Evolutionary conservation across 2,888 invertebrate genomes (phyloP).

Genomic region (Rotaria sp.): DNA sequence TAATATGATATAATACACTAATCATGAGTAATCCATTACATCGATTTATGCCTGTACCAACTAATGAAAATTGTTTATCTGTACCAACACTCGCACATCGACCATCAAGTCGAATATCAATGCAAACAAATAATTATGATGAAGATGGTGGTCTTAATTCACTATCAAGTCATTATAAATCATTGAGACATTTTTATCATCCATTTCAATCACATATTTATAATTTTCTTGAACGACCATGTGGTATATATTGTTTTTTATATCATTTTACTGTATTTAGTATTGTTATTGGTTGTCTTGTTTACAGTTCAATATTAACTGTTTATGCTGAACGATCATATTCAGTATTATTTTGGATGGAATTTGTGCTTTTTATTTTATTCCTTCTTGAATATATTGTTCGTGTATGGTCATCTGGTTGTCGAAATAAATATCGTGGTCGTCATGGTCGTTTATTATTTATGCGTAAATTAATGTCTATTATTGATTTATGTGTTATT

Average conservation of each 20-base stretch:
- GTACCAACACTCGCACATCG: background rate
- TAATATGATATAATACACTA: background rate
- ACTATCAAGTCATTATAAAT: background rate
- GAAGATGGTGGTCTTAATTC: background rate
- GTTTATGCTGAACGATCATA: background rate
- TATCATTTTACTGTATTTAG: background rate
- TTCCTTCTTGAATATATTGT: conserved; percentile 30
- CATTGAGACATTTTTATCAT: background rate
- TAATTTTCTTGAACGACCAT: conserved; percentile 11
- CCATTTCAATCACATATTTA: background rate
- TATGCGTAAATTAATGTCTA: conserved; percentile 27
- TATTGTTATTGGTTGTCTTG: conserved; percentile 16
- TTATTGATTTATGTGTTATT: conserved; percentile 37
- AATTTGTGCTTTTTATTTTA: conserved; percentile 29
- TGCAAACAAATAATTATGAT: background rate
- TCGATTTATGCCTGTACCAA: background rate
- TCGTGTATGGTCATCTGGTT: conserved; percentile 38
- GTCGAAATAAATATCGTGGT: conserved; percentile 31
- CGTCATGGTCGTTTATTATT: conserved; percentile 31
- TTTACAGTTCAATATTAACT: conserved; percentile 26
- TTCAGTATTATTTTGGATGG: conserved; percentile 29
- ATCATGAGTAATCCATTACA: background rate
- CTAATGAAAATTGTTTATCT: background rate
- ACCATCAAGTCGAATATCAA: background rate
- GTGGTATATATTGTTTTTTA: background rate